These are phyloP conservation scores for Lepus oiostolus DNA, from an alignment of 2,797 vertebrate genomes.

Conservation along the genomic window DNA sequence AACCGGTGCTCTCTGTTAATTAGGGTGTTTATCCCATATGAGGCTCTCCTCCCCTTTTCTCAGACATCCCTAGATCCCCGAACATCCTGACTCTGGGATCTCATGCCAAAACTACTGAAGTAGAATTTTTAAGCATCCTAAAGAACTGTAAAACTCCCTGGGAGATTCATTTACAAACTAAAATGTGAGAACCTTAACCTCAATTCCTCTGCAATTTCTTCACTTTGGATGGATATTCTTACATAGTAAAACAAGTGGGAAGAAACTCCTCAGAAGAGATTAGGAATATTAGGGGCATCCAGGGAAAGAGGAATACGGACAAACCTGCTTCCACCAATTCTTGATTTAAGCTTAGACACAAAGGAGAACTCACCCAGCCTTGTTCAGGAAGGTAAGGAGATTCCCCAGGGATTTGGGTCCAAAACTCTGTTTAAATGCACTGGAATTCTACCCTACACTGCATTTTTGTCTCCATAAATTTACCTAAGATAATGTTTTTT, in stretches of 20 bases:
- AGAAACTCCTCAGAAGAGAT: neutral
- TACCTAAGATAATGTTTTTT: neutral
- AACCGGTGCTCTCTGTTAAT: neutral
- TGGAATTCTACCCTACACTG: neutral
- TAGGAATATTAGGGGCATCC: neutral
- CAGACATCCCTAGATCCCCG: neutral
- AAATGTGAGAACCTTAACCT: neutral
- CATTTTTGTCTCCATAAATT: neutral
- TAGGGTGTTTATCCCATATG: neutral
- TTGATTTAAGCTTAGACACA: neutral
- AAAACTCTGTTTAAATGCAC: neutral
- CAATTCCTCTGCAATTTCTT: neutral
- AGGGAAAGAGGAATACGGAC: accelerated
- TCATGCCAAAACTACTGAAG: constrained; percentile 4
- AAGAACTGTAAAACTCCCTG: constrained; percentile 1
- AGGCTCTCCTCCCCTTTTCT: neutral
- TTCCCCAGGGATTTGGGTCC: neutral
- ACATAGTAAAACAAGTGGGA: neutral
- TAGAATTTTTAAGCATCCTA: neutral
- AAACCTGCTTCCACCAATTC: accelerated
- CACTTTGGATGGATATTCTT: neutral
- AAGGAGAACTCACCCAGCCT: neutral
- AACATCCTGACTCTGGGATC: neutral
- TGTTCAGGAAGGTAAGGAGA: neutral
- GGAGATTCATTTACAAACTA: neutral